These are phyloP conservation scores for Netelia fuscicornis DNA, from an alignment of 2,888 invertebrate genomes.

Conservation along the genomic window DNA sequence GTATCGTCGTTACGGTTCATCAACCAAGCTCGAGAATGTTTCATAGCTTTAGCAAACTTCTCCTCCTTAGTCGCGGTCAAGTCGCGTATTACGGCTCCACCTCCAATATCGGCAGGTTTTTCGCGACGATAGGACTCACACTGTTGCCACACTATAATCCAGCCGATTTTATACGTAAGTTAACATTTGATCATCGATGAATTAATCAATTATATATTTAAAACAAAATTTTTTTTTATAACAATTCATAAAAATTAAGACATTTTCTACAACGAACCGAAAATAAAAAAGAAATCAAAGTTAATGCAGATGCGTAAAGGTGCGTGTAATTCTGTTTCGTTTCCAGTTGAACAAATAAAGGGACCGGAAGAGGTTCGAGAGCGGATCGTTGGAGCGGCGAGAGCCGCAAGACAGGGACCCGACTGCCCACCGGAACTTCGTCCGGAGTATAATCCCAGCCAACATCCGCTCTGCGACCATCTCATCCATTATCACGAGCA, in stretches of 20 bases:
- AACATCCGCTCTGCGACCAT: conserved; percentile 83
- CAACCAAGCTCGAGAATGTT: conserved; percentile 95
- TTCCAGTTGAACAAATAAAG: conserved; percentile 91
- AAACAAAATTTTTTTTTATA: neutral
- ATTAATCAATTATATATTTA: neutral
- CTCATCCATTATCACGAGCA: conserved; percentile 83
- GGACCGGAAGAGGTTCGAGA: conserved; percentile 89
- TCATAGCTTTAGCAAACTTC: conserved; percentile 92
- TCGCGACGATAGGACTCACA: conserved; percentile 89
- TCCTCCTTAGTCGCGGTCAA: conserved; percentile 90
- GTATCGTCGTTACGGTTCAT: conserved; percentile 92
- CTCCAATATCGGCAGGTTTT: conserved; percentile 90
- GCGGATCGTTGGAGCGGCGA: conserved; percentile 89
- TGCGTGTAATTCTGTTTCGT: conserved; percentile 14
- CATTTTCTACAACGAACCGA: neutral
- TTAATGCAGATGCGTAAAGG: conserved; percentile 10
- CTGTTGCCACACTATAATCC: conserved; percentile 93
- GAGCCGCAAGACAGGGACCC: conserved; percentile 87
- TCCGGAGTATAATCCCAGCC: conserved; percentile 83
- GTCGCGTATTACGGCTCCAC: conserved; percentile 92
- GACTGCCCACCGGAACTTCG: conserved; percentile 87
- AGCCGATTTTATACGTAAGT: conserved; percentile 93
- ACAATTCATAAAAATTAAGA: neutral
- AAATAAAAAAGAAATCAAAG: neutral
- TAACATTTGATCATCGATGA: neutral